These are phyloP conservation scores for Rhea pennata DNA, from an alignment of 2,113 vertebrate species.

Conservation along the genomic window DNA sequence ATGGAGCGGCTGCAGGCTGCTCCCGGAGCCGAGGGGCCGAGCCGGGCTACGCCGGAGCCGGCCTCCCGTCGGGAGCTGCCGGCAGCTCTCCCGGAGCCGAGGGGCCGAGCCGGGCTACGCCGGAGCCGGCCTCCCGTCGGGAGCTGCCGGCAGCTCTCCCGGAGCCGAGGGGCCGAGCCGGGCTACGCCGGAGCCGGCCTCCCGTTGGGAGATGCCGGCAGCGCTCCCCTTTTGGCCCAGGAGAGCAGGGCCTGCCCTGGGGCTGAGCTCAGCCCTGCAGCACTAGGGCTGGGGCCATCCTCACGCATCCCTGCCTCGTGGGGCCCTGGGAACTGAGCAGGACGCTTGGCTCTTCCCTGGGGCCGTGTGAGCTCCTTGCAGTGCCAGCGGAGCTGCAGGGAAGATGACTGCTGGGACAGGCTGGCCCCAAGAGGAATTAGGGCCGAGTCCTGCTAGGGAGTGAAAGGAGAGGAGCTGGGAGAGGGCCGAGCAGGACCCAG, in stretches of 20 bases:
- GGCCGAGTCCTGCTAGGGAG: neutral
- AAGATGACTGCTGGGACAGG: too few relatives aligned
- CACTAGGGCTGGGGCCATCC: neutral
- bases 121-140: fast-evolving
- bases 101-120: neutral
- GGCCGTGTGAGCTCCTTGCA: neutral
- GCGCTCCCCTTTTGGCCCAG: neutral
- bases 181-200: neutral
- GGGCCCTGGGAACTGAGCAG: neutral
- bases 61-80: fast-evolving
- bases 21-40: too few relatives aligned
- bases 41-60: neutral
- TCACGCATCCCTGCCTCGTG: fast-evolving
- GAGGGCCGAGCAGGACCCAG: neutral
- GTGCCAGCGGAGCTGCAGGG: too few relatives aligned
- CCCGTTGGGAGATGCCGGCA: fast-evolving
- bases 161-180: neutral
- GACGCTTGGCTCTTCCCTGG: neutral
- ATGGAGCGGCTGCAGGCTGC: neutral
- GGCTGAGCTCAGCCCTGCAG: neutral
- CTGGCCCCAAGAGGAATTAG: too few relatives aligned
- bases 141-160: neutral
- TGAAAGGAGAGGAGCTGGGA: neutral
- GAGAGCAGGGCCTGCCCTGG: neutral
- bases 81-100: too few relatives aligned